These are phyloP conservation scores for Rhagium mordax DNA, from an alignment of 2,888 invertebrate species.

Conservation along the genomic window DNA sequence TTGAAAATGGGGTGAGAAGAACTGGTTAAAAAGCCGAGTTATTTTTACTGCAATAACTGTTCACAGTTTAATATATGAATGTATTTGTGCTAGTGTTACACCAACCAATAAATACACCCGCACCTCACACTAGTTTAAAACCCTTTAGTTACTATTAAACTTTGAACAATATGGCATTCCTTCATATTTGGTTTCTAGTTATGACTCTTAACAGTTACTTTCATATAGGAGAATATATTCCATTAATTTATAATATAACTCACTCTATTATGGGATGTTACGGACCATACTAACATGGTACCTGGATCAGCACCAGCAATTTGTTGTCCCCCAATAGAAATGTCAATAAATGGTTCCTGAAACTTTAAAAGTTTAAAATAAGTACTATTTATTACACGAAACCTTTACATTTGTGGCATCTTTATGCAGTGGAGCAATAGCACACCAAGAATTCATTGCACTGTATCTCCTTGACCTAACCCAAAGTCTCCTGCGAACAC, in stretches of 20 bases:
- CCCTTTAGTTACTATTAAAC: too few relatives aligned
- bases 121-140: too few relatives aligned
- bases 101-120: too few relatives aligned
- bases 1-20: too few relatives aligned
- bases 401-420: constrained; percentile 82
- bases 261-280: constrained; percentile 91
- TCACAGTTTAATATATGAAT: too few relatives aligned
- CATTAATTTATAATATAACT: constrained; percentile 37
- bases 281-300: constrained; percentile 90
- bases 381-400: not conserved
- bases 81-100: too few relatives aligned
- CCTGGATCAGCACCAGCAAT: constrained; percentile 85
- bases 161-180: too few relatives aligned
- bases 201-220: too few relatives aligned
- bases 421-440: constrained; percentile 89
- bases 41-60: too few relatives aligned
- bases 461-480: constrained; percentile 89
- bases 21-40: too few relatives aligned
- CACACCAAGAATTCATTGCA: constrained; percentile 94
- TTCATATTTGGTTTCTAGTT: too few relatives aligned
- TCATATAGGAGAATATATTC: not conserved
- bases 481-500: constrained; percentile 92
- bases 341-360: constrained; percentile 93
- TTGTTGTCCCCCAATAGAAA: constrained; percentile 88
- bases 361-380: constrained; percentile 52